Percentiles rank a stretch among this genome's conserved stretches.
phyloP scores from a whole-genome alignment of 2,797 vertebrate species.

The Artibeus lituratus region DNA sequence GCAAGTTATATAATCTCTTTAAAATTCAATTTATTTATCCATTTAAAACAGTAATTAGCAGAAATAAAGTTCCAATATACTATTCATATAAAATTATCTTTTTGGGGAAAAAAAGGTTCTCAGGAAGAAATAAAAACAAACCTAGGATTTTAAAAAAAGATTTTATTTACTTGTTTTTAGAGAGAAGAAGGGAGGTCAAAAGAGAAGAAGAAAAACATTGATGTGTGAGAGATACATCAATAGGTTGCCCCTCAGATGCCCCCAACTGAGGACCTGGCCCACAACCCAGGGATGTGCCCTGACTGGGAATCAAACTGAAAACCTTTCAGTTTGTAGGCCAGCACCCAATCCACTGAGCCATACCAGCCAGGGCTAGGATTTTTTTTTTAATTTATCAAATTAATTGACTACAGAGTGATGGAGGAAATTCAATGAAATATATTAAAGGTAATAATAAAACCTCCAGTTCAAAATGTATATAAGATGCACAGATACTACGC shows the following conservation, averaged over 20 bases:
- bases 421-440: slow-evolving; percentile 30
- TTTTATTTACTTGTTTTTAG: neutral
- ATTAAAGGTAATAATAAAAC: slow-evolving; percentile 33
- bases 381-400: neutral
- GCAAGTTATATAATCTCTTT: slow-evolving; percentile 37
- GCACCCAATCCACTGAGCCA: no score
- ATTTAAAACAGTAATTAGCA: neutral
- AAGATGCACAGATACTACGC: neutral
- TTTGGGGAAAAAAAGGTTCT: neutral
- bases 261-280: neutral
- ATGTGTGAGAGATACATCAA: neutral
- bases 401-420: neutral
- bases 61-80: neutral
- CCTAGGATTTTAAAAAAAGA: neutral
- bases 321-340: no score
- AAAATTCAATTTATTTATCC: neutral
- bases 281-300: no score
- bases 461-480: slow-evolving; percentile 5
- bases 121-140: neutral
- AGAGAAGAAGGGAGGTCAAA: neutral
- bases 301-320: no score
- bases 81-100: slow-evolving; percentile 4
- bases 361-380: no score
- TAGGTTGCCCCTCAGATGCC: neutral
- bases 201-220: neutral